phyloP scores from a whole-genome alignment of 2,797 vertebrate species.

The Onychomys torridus region DNA sequence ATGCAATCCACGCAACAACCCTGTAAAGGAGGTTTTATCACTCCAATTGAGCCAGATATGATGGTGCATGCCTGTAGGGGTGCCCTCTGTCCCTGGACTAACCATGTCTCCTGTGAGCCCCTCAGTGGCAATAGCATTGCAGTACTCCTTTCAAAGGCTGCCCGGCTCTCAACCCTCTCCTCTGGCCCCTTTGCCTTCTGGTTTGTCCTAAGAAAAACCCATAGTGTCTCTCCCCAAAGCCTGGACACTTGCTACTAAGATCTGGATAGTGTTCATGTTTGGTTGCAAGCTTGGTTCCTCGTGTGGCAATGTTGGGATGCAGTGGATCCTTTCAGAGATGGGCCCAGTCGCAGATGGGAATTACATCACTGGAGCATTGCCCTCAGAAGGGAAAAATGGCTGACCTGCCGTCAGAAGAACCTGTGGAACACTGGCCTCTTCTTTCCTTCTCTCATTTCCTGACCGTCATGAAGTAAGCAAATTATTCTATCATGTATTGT shows the following conservation, averaged over 20 bases:
- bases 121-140: accelerated
- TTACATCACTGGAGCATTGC: no score
- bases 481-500: background rate
- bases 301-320: background rate
- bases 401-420: background rate
- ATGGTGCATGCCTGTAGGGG: background rate
- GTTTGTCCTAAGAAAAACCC: background rate
- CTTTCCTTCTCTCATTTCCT: background rate
- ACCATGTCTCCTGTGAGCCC: background rate
- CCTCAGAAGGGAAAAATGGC: background rate
- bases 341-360: background rate
- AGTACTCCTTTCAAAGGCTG: background rate
- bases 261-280: background rate
- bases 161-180: background rate
- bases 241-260: background rate
- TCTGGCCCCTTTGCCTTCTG: background rate
- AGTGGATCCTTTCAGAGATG: background rate
- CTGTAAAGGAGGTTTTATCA: background rate
- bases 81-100: background rate
- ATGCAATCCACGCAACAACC: no score
- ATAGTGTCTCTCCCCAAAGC: background rate
- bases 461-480: background rate
- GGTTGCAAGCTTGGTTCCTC: background rate
- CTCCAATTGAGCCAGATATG: accelerated
- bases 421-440: no score